Base-by-base conservation (phyloP, 1,140 invertebrate genomes). In the Tigriopus japonicus region DNA sequence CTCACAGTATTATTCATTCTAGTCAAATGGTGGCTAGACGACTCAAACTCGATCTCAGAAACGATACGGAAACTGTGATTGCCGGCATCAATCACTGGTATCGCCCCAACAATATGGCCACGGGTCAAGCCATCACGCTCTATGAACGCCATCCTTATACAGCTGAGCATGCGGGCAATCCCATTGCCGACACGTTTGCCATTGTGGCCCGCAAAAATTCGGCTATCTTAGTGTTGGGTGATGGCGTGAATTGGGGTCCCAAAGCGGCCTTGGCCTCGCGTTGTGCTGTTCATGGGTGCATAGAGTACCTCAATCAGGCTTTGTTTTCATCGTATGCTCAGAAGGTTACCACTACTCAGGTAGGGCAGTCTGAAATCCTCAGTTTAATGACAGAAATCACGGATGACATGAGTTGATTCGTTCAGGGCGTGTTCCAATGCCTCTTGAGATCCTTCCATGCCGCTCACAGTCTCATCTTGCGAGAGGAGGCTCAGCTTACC, bases 191-290 rank as follows among this genome's bases (percentile, higher is more conserved):
- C 73, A 84, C 86, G 66, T 93, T 87, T 75, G 88, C 83, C 1
- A 75, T 93, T 45, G 81, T 86, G 64, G 80, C 84, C 5, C 74
- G 87, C 43, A 77, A 78, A 51, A 85, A 91, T 71, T 86, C 81
- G 63, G 82, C 83, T 5, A 79, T 91, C 62, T 73, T 93, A 66
- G 82, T 84, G 40, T 75, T 94, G 52, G 90, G 87, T 13, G 89
- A 93, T 76, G 89, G 90, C 42, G 89, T 93, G 0, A 93, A 94
- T 74, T 93, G 89, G 89, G 89, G 89, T 54, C 81, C 86, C 67
- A 87, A 87, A 67, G 86, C 88, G 35, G 79, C 84, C 56, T 74
- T 92, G 58, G 88, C 88, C n/a, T 87, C 87, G 9, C 76, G 86
- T 63, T 87, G 86, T 62, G 89, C 88, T 10, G 78, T 93, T 9